These are phyloP conservation scores for Chromobotia macracanthus DNA, from an alignment of 2,797 vertebrate species.

Conservation along the genomic window DNA sequence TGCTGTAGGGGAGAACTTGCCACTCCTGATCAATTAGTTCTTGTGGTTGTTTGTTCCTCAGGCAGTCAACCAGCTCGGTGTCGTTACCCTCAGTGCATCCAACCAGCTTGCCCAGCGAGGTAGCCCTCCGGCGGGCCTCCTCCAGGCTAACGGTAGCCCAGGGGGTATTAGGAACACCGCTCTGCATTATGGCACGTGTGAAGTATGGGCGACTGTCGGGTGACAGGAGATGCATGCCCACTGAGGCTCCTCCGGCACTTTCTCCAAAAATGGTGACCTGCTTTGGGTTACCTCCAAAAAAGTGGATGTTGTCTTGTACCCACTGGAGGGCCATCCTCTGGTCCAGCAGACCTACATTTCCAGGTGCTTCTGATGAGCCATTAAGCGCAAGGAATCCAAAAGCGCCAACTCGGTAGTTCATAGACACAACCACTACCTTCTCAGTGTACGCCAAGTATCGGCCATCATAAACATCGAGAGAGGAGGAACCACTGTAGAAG, in stretches of 20 bases:
- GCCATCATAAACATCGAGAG: conserved; percentile 91
- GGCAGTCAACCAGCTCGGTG: conserved; percentile 83
- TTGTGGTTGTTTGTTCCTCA: conserved; percentile 78
- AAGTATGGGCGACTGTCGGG: conserved; percentile 82
- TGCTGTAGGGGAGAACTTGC: conserved; percentile 82
- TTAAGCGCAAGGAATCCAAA: conserved; percentile 89
- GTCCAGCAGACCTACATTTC: conserved; percentile 89
- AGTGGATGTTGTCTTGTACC: conserved; percentile 85
- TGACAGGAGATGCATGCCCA: conserved; percentile 86
- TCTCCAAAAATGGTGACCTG: conserved; percentile 92
- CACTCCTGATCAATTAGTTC: conserved; percentile 87
- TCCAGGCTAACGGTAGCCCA: conserved; percentile 85
- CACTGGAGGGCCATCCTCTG: conserved; percentile 89
- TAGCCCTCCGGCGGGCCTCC: conserved; percentile 85
- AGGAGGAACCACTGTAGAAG: conserved; percentile 89
- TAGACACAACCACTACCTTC: conserved; percentile 86
- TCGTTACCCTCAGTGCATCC: conserved; percentile 83
- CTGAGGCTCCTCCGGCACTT: conserved; percentile 87
- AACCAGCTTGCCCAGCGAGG: conserved; percentile 76
- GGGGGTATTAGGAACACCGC: conserved; percentile 86
- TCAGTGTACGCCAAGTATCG: conserved; percentile 85
- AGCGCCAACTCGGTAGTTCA: conserved; percentile 91
- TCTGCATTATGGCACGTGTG: conserved; percentile 86
- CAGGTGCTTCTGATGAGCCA: conserved; percentile 87
- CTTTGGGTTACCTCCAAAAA: conserved; percentile 87